phyloP scores from a whole-genome alignment of 1,140 invertebrate species.

The Lepidurus couesii region DNA sequence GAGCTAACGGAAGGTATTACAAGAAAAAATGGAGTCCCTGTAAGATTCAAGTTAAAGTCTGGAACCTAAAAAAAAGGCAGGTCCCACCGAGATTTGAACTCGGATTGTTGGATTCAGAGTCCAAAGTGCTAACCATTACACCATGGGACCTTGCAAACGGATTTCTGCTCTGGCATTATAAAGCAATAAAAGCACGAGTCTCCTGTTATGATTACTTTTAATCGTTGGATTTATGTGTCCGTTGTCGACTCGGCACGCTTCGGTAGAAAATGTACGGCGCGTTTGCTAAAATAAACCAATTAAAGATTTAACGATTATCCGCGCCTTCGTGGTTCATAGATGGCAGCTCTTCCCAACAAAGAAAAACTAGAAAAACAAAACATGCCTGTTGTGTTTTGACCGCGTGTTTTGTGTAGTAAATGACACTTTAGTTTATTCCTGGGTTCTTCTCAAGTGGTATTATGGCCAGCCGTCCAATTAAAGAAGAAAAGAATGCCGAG shows the following conservation, averaged over 20 bases:
- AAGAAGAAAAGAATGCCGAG: conserved; percentile 28
- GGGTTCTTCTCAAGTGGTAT: neutral
- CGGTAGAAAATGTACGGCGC: too few species aligned
- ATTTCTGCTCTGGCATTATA: neutral
- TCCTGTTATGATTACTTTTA: too few species aligned
- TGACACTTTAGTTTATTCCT: neutral
- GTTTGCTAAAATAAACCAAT: too few species aligned
- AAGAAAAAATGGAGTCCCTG: neutral
- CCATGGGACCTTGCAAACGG: conserved; percentile 44
- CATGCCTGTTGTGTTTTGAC: neutral
- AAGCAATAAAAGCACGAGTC: too few species aligned
- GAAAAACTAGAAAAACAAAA: too few species aligned
- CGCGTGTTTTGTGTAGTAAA: neutral
- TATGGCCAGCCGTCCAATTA: neutral
- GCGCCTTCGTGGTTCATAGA: too few species aligned
- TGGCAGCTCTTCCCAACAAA: too few species aligned
- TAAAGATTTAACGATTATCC: too few species aligned
- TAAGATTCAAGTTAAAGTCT: neutral
- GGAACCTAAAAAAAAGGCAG: conserved; percentile 32
- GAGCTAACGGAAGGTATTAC: neutral
- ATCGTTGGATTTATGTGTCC: too few species aligned
- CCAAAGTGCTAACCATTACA: conserved; percentile 54
- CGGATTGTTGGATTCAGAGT: conserved; percentile 53
- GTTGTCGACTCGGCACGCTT: too few species aligned
- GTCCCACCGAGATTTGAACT: conserved; percentile 46